Evolutionary conservation across 2,113 vertebrate genomes (phyloP).

Genomic region (Nyctereutes procyonoides): DNA sequence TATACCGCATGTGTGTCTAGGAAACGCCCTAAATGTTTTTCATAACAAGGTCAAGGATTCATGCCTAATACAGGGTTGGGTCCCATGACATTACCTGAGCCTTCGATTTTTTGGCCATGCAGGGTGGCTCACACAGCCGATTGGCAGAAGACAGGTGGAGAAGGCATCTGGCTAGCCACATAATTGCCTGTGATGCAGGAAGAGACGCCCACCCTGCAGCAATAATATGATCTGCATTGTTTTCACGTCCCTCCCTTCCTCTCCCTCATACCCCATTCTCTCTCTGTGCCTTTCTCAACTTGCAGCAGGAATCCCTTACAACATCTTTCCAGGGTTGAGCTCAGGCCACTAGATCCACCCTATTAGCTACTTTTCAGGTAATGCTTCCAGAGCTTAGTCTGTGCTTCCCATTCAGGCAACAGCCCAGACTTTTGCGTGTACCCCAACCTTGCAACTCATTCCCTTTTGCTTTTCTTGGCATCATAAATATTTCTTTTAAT

Average conservation of each 20-base stretch:
- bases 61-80: not conserved
- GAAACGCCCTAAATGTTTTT: not conserved
- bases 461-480: not conserved
- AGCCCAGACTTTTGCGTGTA: not conserved
- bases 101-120: not conserved
- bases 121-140: not conserved
- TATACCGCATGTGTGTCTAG: not conserved
- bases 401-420: not conserved
- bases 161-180: not conserved
- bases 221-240: not conserved
- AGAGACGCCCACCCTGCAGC: not conserved
- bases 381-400: not conserved
- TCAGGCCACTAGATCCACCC: not conserved
- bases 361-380: not conserved
- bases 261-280: not conserved
- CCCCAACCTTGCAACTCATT: not conserved
- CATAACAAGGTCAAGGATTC: not conserved
- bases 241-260: not conserved
- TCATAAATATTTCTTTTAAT: not conserved
- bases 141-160: not conserved
- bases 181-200: not conserved
- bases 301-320: not conserved
- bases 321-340: not conserved
- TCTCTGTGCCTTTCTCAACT: not conserved
- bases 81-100: not conserved